Conservation (phyloP, 2,888 invertebrate genomes). For the Orchestes rusci region DNA sequence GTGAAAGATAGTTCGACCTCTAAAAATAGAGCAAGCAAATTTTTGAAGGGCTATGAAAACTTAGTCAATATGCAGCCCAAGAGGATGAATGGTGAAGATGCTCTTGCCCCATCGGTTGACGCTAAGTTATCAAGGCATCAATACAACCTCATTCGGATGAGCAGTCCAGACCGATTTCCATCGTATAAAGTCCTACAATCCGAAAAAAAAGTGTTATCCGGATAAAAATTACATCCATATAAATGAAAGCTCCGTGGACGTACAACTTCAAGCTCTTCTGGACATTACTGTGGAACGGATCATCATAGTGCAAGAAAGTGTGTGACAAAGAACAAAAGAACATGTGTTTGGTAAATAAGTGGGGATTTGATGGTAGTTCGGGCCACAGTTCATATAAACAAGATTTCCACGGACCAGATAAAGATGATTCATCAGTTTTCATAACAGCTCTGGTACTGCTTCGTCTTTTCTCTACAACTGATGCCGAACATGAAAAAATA, state of each 20-base stretch:
- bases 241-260: conserved; percentile 22
- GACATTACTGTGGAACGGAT: too few species aligned
- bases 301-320: too few species aligned
- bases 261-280: conserved; percentile 19
- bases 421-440: conserved; percentile 31
- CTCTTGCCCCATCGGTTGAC: too few species aligned
- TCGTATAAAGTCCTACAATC: conserved; percentile 28
- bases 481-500: conserved; percentile 10
- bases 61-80: too few species aligned
- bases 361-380: conserved; percentile 2
- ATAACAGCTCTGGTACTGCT: conserved; percentile 31
- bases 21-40: too few species aligned
- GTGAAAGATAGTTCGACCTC: too few species aligned
- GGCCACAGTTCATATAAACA: conserved; percentile 8
- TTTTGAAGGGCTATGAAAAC: too few species aligned
- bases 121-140: conserved; percentile 24
- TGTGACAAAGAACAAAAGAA: conserved; percentile 9
- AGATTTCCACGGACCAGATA: conserved; percentile 25
- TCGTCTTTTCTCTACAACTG: conserved; percentile 24
- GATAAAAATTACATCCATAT: conserved; percentile 22
- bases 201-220: conserved; percentile 29
- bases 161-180: conserved; percentile 27
- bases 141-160: conserved; percentile 26
- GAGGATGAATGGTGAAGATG: too few species aligned
- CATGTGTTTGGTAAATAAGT: conserved; percentile 5